phyloP scores from a whole-genome alignment of 1,140 invertebrate species.

The Sweltsa coloradensis region DNA sequence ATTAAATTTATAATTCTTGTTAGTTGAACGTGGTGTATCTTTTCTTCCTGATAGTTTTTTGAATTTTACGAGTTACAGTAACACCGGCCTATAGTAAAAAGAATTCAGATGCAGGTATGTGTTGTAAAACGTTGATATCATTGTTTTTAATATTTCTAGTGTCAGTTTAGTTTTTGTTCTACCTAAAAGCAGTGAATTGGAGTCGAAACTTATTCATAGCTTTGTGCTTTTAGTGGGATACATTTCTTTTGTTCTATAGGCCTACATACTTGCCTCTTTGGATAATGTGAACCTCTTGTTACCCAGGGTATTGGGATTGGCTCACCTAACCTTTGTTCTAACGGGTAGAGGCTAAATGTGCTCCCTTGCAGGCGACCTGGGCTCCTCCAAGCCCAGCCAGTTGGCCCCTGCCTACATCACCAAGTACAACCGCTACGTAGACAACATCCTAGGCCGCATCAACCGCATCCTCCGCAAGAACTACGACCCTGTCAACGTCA shows the following conservation, averaged over 20 bases:
- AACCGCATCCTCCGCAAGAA: constrained; percentile 61
- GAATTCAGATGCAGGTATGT: no score
- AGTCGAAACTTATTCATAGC: not conserved
- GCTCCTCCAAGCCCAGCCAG: constrained; percentile 23
- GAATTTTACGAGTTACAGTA: no score
- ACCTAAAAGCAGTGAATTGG: no score
- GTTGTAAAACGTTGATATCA: no score
- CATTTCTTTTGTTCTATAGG: not conserved
- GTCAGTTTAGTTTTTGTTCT: no score
- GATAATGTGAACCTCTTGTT: not conserved
- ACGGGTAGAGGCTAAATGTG: constrained; percentile 3
- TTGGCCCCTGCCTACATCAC: constrained; percentile 55
- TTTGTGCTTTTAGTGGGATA: not conserved
- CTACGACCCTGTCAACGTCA: constrained; percentile 71
- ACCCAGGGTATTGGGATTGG: not conserved
- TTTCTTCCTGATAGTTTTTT: no score
- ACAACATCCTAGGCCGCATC: constrained; percentile 63
- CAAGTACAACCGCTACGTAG: constrained; percentile 71
- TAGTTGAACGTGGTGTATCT: no score
- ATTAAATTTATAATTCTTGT: no score
- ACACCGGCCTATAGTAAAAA: no score
- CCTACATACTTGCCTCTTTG: not conserved
- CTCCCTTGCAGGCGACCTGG: constrained; percentile 28
- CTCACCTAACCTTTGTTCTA: constrained; percentile 2
- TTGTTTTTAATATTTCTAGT: no score